Percentiles rank a stretch among this genome's conserved stretches.
These are phyloP conservation scores for Alexandromys fortis DNA, from an alignment of 2,113 vertebrate genomes.

Conservation along the genomic window DNA sequence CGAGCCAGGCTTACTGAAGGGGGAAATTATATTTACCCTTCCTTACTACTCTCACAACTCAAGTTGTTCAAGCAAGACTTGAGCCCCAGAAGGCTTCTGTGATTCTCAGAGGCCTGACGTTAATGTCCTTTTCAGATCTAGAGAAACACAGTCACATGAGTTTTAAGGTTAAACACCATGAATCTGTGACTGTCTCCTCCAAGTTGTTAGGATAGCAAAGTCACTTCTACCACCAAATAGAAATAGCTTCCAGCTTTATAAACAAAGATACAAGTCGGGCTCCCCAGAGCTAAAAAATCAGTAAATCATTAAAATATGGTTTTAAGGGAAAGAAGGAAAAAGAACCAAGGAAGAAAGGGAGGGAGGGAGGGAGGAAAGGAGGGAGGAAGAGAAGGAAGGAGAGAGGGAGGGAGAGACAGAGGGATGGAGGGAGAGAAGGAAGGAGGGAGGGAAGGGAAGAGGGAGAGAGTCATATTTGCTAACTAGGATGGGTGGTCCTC, in stretches of 20 bases:
- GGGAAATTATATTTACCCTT: background rate
- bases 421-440: background rate
- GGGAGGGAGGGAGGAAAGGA: too few relatives aligned
- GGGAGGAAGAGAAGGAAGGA: fast-evolving
- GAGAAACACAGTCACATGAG: background rate
- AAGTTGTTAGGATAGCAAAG: background rate
- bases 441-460: background rate
- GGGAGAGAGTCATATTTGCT: background rate
- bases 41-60: background rate
- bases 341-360: too few relatives aligned
- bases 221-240: background rate
- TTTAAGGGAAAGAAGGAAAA: background rate
- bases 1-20: fast-evolving
- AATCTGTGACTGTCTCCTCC: background rate
- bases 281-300: background rate
- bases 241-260: background rate
- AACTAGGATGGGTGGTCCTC: background rate
- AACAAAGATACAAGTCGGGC: background rate
- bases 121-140: background rate
- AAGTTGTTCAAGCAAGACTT: background rate
- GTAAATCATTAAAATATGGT: background rate
- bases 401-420: too few relatives aligned
- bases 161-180: background rate
- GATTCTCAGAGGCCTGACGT: background rate
- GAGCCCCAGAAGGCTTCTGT: background rate